Conservation (phyloP, 2,113 vertebrate genomes). For the Mormoops blainvillei region DNA sequence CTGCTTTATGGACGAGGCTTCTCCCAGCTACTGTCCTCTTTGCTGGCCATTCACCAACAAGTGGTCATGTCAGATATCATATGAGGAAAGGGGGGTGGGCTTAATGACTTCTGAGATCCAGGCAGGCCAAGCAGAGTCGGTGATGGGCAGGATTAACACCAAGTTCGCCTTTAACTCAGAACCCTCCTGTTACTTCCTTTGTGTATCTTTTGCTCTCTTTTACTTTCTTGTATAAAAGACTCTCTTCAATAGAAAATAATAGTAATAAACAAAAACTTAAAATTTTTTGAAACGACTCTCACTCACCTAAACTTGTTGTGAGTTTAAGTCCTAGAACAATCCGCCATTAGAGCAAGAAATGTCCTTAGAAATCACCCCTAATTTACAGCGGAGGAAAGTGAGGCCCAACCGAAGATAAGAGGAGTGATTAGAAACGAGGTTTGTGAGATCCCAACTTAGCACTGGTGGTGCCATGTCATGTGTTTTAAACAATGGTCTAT, state of each 20-base stretch:
- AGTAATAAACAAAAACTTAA: neutral
- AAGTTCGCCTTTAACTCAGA: neutral
- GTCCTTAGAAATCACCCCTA: neutral
- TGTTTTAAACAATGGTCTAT: neutral
- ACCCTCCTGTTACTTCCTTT: neutral
- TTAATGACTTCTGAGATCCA: neutral
- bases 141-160: neutral
- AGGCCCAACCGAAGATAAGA: neutral
- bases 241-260: neutral
- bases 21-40: neutral
- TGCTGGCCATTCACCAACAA: neutral
- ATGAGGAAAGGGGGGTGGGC: too few species aligned
- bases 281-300: neutral
- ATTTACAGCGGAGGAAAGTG: neutral
- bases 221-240: neutral
- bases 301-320: too few species aligned
- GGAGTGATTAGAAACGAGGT: neutral
- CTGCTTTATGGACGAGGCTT: neutral
- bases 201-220: neutral
- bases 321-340: neutral
- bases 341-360: neutral
- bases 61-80: accelerated
- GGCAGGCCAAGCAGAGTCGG: neutral
- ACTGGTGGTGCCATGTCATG: neutral
- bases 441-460: neutral